phyloP scores from a whole-genome alignment of 2,797 vertebrate genomes.

The Hippopotamyrus pictus region DNA sequence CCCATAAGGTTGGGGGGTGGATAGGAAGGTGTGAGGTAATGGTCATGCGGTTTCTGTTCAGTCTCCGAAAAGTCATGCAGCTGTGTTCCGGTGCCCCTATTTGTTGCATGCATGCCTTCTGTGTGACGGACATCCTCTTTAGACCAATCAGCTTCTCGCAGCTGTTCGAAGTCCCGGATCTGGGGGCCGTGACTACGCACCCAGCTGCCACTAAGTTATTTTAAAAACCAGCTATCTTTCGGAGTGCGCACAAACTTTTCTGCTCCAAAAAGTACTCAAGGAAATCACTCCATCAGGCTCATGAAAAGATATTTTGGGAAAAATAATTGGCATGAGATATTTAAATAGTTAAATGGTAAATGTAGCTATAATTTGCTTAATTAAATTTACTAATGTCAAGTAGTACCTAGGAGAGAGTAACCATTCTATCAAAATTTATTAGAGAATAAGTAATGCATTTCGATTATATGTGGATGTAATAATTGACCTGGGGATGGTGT shows the following conservation, averaged over 20 bases:
- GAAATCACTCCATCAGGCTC: background rate
- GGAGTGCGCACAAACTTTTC: background rate
- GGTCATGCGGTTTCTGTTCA: background rate
- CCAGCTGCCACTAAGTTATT: background rate
- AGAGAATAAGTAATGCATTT: background rate
- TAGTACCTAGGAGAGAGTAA: background rate
- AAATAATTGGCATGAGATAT: background rate
- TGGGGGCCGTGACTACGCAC: background rate
- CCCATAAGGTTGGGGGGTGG: background rate
- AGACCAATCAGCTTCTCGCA: background rate
- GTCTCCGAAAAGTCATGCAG: background rate
- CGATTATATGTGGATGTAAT: background rate
- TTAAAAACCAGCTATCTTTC: background rate
- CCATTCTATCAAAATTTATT: background rate
- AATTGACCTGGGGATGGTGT: background rate
- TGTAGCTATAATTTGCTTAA: background rate
- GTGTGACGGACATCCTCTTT: background rate
- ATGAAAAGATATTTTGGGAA: background rate
- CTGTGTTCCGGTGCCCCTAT: background rate
- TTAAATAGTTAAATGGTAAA: background rate
- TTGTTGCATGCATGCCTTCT: background rate
- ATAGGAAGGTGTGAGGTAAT: slow-evolving; percentile 4
- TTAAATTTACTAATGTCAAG: background rate
- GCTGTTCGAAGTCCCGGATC: background rate
- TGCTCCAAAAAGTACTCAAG: background rate